phyloP scores from a whole-genome alignment of 2,888 invertebrate species.

The Caenorhabditis japonica region DNA sequence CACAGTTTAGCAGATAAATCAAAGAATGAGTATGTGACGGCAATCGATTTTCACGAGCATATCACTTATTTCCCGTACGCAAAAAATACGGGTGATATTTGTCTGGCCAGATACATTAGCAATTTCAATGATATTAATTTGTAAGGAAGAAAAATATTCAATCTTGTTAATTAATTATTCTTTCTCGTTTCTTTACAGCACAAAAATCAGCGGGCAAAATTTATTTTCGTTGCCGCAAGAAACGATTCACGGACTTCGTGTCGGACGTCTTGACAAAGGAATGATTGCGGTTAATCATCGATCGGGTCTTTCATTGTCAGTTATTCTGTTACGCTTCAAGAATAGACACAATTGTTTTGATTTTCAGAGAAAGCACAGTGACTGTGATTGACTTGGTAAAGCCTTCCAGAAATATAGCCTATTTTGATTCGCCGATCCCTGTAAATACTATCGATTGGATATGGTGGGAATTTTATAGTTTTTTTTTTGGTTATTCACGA shows the following conservation, averaged over 20 bases:
- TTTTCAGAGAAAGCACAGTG: conserved; percentile 38
- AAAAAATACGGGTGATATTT: conserved; percentile 39
- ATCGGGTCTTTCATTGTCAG: conserved; percentile 20
- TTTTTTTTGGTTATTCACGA: too few species aligned
- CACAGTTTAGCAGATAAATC: conserved; percentile 24
- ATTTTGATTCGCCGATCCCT: conserved; percentile 20
- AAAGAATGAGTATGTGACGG: conserved; percentile 34
- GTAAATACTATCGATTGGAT: conserved; percentile 41
- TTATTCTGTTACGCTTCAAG: neutral
- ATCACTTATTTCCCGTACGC: conserved; percentile 46
- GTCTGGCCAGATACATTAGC: conserved; percentile 42
- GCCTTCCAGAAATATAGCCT: conserved; percentile 18
- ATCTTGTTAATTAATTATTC: neutral
- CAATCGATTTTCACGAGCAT: conserved; percentile 49
- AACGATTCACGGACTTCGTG: conserved; percentile 21
- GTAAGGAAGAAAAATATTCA: conserved; percentile 16
- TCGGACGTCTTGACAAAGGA: conserved; percentile 38
- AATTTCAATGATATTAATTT: conserved; percentile 51
- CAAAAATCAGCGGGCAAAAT: conserved; percentile 42
- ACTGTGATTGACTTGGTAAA: conserved; percentile 36
- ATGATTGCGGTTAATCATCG: conserved; percentile 41
- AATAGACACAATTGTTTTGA: neutral
- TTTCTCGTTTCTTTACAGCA: conserved; percentile 34
- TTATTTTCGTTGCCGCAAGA: conserved; percentile 33
- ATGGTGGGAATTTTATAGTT: conserved; percentile 17